A percentile compares a stretch with the other conserved stretches of the same genome.
These are phyloP conservation scores for Babylonia areolata DNA, from an alignment of 1,140 invertebrate genomes.

Conservation along the genomic window DNA sequence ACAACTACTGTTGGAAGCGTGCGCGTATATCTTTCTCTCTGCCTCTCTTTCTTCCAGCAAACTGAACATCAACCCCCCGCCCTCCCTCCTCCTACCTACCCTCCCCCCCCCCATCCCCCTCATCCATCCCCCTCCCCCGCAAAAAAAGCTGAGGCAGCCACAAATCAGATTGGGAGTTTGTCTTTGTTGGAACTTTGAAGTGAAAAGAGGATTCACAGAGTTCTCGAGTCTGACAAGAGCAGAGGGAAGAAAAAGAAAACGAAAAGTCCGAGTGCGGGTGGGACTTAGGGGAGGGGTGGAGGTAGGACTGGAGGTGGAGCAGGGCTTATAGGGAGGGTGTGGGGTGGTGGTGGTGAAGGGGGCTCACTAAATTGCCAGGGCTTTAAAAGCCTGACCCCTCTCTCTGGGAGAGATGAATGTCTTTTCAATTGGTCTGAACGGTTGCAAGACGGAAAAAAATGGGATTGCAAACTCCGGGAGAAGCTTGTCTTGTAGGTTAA, in stretches of 20 bases:
- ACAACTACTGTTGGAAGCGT: background rate
- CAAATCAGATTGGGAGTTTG: constrained; percentile 5
- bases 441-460: background rate
- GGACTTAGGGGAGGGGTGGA: background rate
- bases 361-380: constrained; percentile 4
- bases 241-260: background rate
- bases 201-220: constrained; percentile 6
- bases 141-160: background rate
- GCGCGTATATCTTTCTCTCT: background rate
- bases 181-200: constrained; percentile 20
- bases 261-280: too few relatives aligned
- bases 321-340: too few relatives aligned
- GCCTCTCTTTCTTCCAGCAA: background rate
- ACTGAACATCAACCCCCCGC: background rate
- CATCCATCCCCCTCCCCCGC: background rate
- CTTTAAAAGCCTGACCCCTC: background rate
- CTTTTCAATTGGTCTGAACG: constrained; percentile 17
- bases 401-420: constrained; percentile 18
- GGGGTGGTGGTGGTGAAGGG: background rate
- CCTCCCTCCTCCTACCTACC: background rate
- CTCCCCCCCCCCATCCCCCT: background rate
- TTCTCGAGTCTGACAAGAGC: background rate
- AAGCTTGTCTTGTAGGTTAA: constrained; percentile 2
- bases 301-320: background rate
- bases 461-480: background rate